A percentile compares a stretch with the other conserved stretches of the same genome.
phyloP scores from a whole-genome alignment of 2,113 vertebrate species.

The Galbula dea region DNA sequence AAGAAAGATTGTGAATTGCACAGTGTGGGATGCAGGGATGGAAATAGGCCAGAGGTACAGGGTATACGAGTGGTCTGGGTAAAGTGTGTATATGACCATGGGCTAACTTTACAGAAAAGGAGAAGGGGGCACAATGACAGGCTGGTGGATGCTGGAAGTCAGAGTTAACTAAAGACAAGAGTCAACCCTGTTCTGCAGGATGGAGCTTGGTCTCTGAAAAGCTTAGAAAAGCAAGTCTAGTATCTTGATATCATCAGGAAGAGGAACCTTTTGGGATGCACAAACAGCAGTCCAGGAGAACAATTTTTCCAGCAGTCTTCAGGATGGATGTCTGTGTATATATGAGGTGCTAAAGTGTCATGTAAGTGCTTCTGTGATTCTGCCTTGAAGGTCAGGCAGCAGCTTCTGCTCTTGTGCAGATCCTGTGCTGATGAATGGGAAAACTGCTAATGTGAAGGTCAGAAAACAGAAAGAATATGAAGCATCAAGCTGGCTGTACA shows the following conservation, averaged over 20 bases:
- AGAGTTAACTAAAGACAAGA: not conserved
- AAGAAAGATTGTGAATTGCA: not conserved
- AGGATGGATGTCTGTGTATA: not conserved
- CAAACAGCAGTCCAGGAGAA: not conserved
- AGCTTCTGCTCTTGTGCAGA: not conserved
- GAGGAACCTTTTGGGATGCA: not conserved
- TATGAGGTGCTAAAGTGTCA: not conserved
- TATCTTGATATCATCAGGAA: not conserved
- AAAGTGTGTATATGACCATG: rapidly evolving
- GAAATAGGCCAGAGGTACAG: not conserved
- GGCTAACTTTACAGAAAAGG: not conserved
- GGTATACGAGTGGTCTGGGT: not conserved
- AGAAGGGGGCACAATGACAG: not conserved
- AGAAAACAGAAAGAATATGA: slow-evolving; percentile 17
- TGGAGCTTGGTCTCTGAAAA: not conserved
- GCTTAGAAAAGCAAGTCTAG: not conserved
- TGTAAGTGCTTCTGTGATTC: not conserved
- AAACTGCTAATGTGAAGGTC: not conserved
- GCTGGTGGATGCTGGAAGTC: not conserved
- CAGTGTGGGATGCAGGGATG: not conserved
- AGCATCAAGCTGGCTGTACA: not conserved
- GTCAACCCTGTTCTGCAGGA: not conserved
- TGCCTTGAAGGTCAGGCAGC: not conserved
- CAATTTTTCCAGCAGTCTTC: not conserved
- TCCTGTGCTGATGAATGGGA: not conserved